Conservation (phyloP, 2,113 vertebrate species). For the Saguinus midas region DNA sequence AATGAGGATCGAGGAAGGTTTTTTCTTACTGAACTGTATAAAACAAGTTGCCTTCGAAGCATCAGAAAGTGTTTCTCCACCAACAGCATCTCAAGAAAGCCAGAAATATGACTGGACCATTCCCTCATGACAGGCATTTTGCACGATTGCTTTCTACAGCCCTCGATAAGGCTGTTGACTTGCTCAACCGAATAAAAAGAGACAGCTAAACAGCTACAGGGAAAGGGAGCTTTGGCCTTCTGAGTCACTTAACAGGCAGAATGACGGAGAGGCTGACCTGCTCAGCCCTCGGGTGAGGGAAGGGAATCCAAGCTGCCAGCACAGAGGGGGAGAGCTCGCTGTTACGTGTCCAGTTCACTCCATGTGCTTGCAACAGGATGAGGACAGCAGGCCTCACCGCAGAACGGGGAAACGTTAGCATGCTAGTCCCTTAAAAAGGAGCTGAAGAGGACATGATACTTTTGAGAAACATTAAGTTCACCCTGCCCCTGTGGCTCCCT, state of each 20-base stretch:
- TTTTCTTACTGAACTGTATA: slow-evolving; percentile 22
- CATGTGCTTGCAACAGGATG: background rate
- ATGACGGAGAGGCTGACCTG: background rate
- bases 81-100: slow-evolving; percentile 17
- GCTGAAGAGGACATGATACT: background rate
- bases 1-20: background rate
- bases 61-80: slow-evolving; percentile 20
- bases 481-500: too few relatives aligned
- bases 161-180: background rate
- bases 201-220: background rate
- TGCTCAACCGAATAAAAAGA: background rate
- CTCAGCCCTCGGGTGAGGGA: background rate
- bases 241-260: background rate
- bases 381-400: background rate
- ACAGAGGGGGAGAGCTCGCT: background rate
- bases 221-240: slow-evolving; percentile 21
- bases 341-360: background rate
- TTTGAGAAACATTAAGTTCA: too few relatives aligned
- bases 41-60: slow-evolving; percentile 34
- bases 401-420: background rate
- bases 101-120: slow-evolving; percentile 9
- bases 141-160: background rate
- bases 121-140: background rate
- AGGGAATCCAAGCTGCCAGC: background rate
- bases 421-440: background rate